Evolutionary conservation across 2,797 vertebrate species (phyloP).

Genomic region (Neosilurus hyrtlii): DNA sequence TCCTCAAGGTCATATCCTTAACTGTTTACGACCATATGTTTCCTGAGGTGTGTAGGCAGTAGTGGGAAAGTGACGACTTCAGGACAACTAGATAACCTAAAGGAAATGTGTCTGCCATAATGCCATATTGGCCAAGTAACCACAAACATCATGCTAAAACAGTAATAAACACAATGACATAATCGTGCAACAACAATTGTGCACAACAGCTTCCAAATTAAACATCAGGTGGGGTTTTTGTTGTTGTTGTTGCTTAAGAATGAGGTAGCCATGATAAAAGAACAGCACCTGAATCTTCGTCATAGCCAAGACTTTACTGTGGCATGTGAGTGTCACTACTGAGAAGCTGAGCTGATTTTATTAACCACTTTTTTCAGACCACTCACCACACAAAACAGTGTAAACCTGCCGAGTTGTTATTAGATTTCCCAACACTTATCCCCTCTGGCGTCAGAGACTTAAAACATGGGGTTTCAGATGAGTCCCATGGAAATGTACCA

Average conservation of each 20-base stretch:
- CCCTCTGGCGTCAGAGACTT: constrained; percentile 46
- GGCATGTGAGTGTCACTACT: constrained; percentile 25
- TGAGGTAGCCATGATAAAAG: background rate
- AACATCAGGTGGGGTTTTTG: background rate
- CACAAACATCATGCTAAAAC: constrained; percentile 26
- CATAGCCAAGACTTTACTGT: constrained; percentile 11
- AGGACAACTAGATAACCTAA: constrained; percentile 16
- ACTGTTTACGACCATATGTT: constrained; percentile 60
- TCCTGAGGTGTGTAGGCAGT: constrained; percentile 55
- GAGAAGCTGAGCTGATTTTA: constrained; percentile 28
- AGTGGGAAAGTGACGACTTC: constrained; percentile 32
- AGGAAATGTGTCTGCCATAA: constrained; percentile 20
- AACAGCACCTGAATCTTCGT: constrained; percentile 13
- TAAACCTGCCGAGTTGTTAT: constrained; percentile 41
- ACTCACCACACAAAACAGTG: constrained; percentile 41
- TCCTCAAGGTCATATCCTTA: constrained; percentile 59
- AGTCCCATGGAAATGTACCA: constrained; percentile 37
- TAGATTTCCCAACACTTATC: constrained; percentile 39
- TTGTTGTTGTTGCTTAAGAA: constrained; percentile 8
- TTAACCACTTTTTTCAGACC: constrained; percentile 30
- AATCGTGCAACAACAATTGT: constrained; percentile 13
- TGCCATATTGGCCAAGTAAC: constrained; percentile 6
- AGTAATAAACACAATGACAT: constrained; percentile 34
- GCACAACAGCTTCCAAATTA: background rate
- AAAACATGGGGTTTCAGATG: constrained; percentile 49